These are phyloP conservation scores for Limenitis camilla DNA, from an alignment of 2,888 invertebrate genomes.

Conservation along the genomic window DNA sequence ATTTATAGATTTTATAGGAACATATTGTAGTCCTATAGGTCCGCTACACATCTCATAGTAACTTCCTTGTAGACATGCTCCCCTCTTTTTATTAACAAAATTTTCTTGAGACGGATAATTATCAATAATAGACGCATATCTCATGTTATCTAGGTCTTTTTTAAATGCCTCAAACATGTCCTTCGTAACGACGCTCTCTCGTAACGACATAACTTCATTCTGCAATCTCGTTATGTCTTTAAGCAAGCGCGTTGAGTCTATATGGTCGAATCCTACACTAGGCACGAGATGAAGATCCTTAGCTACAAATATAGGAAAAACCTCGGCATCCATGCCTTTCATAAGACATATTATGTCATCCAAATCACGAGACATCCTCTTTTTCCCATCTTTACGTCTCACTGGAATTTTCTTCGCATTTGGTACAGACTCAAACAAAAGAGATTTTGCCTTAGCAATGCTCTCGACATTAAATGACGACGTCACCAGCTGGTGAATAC, in stretches of 20 bases:
- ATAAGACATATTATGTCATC: conserved; percentile 14
- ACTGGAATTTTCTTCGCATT: conserved; percentile 6
- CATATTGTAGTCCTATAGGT: background rate
- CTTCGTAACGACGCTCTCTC: conserved; percentile 10
- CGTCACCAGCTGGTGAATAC: conserved; percentile 6
- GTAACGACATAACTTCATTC: conserved; percentile 4
- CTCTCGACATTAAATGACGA: conserved; percentile 3
- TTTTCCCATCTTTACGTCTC: conserved; percentile 2
- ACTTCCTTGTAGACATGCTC: background rate
- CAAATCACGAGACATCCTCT: conserved; percentile 11
- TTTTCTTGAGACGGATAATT: background rate
- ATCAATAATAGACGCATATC: background rate
- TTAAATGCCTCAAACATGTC: background rate
- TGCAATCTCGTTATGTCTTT: conserved; percentile 9
- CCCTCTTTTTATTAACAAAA: background rate
- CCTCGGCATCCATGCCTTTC: conserved; percentile 7
- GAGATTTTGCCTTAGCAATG: conserved; percentile 1
- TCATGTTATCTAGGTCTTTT: background rate
- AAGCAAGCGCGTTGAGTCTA: conserved; percentile 10
- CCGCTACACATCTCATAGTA: background rate
- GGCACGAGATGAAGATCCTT: conserved; percentile 14
- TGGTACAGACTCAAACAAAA: conserved; percentile 6
- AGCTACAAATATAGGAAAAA: conserved; percentile 14
- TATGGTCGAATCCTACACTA: conserved; percentile 12
- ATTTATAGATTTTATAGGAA: background rate